Conservation (phyloP, 2,888 invertebrate species). For the Bombylius discolor region DNA sequence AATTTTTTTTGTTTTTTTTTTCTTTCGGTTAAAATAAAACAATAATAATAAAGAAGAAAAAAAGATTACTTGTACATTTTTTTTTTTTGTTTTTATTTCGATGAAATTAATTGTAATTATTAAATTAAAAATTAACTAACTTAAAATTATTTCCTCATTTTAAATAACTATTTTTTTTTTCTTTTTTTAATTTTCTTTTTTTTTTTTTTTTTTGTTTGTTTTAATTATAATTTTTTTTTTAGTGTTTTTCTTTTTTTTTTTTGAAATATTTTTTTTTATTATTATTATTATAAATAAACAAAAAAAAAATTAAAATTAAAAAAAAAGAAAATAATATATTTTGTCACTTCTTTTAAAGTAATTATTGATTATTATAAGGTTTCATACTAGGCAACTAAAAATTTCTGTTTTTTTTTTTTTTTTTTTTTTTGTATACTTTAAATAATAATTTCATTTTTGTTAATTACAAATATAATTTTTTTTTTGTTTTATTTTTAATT, state of each 20-base stretch:
- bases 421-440: not conserved
- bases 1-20: no score
- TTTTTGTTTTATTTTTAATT: no score
- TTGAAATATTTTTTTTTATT: slow-evolving; percentile 12
- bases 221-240: not conserved
- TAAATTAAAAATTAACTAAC: slow-evolving; percentile 8
- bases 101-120: not conserved
- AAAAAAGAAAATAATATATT: no score
- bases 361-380: slow-evolving; percentile 12
- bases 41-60: not conserved
- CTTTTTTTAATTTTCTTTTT: not conserved
- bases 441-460: slow-evolving; percentile 13
- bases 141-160: slow-evolving; percentile 1
- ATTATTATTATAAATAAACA: slow-evolving; percentile 16
- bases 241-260: not conserved
- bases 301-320: slow-evolving; percentile 7
- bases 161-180: not conserved
- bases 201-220: no score
- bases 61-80: slow-evolving; percentile 5
- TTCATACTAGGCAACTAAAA: not conserved
- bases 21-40: no score
- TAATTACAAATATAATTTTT: slow-evolving; percentile 15
- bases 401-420: slow-evolving; percentile 5
- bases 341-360: no score
- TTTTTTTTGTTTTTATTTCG: not conserved